A percentile compares a stretch with the other conserved stretches of the same genome.
These are phyloP conservation scores for Pollachius pollachius DNA, from an alignment of 2,113 vertebrate species.

Conservation along the genomic window DNA sequence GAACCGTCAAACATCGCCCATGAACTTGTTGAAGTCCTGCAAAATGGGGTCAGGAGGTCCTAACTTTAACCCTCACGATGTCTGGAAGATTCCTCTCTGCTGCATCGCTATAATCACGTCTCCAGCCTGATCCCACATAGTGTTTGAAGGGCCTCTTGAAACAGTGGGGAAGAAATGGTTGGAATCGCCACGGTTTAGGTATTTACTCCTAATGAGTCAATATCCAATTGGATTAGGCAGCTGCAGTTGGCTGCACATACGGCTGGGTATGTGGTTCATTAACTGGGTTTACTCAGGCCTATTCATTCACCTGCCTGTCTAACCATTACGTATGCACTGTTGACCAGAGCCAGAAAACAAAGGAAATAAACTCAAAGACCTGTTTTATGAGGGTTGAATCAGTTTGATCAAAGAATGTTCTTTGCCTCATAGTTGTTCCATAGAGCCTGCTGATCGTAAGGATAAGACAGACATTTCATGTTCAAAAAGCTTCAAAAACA, in stretches of 20 bases:
- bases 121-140: conserved; percentile 16
- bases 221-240: conserved; percentile 47
- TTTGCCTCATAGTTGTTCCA: too few relatives aligned
- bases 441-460: too few relatives aligned
- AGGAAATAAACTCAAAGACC: not conserved
- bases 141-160: conserved; percentile 14
- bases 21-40: conserved; percentile 47
- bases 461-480: too few relatives aligned
- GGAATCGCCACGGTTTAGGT: conserved; percentile 3
- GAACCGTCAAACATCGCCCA: conserved; percentile 44
- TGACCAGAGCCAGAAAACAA: conserved; percentile 17
- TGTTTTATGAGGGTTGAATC: too few relatives aligned
- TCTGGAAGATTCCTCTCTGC: conserved; percentile 14
- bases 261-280: conserved; percentile 45
- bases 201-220: conserved; percentile 34
- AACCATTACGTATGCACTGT: not conserved
- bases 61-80: conserved; percentile 22
- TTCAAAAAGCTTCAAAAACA: too few relatives aligned
- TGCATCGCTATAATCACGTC: conserved; percentile 7
- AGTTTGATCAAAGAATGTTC: too few relatives aligned
- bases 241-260: conserved; percentile 42
- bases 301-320: conserved; percentile 49
- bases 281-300: conserved; percentile 41
- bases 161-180: conserved; percentile 15
- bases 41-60: conserved; percentile 17